Evolutionary conservation across 2,888 invertebrate species (phyloP).

Genomic region (Hypselothyrea guttata): DNA sequence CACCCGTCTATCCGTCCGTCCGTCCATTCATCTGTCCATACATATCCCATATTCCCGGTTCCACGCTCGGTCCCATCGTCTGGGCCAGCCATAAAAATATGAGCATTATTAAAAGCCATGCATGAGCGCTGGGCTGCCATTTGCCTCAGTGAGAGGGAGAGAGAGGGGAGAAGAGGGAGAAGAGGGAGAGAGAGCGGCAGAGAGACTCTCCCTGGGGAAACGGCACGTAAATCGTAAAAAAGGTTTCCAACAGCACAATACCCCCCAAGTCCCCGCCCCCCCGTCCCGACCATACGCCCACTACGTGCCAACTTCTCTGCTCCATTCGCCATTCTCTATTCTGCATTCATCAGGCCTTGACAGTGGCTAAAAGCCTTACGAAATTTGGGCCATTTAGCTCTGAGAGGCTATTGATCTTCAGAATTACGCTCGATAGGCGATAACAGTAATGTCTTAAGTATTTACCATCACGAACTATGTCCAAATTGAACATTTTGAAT

Average conservation of each 20-base stretch:
- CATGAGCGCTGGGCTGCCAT: constrained; percentile 34
- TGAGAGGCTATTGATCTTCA: no score
- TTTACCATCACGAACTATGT: no score
- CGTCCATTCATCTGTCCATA: constrained; percentile 1
- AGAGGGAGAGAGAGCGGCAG: constrained; percentile 36
- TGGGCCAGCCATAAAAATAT: constrained; percentile 67
- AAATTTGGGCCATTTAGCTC: no score
- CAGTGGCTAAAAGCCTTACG: no score
- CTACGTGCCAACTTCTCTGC: no score
- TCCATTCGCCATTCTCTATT: no score
- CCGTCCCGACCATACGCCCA: not conserved
- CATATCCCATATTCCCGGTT: not conserved
- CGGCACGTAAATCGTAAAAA: constrained; percentile 74
- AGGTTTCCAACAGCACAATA: constrained; percentile 58
- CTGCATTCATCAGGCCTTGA: no score
- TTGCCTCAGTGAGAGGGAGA: not conserved
- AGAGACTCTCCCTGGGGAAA: constrained; percentile 55
- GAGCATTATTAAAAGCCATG: constrained; percentile 72
- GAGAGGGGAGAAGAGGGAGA: not conserved
- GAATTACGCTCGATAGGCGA: no score
- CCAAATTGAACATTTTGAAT: no score
- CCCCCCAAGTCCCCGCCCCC: constrained; percentile 5
- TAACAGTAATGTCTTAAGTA: no score
- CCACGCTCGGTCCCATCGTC: constrained; percentile 14
- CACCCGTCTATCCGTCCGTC: not conserved